Base-by-base conservation (phyloP, 2,113 vertebrate genomes). In the Pogonocichla stellata region DNA sequence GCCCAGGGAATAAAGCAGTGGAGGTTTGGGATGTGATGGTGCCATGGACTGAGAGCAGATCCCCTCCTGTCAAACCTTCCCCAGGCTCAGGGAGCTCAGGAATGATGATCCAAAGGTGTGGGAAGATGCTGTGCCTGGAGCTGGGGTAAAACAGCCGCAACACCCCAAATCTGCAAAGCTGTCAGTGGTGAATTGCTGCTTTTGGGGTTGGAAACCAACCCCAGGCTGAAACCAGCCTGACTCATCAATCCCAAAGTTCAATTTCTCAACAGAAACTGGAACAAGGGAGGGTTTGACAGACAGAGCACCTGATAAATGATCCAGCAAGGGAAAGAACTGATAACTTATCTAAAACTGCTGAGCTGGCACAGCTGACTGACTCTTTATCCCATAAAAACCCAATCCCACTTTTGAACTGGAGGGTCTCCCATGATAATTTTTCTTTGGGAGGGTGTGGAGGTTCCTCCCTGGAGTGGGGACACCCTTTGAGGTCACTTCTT, bases 101-200 rank as follows among this genome's bases (percentile, higher is more conserved):
- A 74, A 29, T 22, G 58, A 29, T 1, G 5, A 61, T 29, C 25
- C 34, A 24, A 38, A 61, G 64, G 15, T 16, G 12, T 28, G 73
- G 60, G 43, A 28, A n/a, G n/a, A 5, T 24, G 29, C 51, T 85
- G 4, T 24, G 29, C 60, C 29, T 28, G 60, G 6, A 19, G 2
- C 0, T 7, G 42, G n/a, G 19, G 2, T 50, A 20, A 42, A 75
- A 66, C 43, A 57, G 6, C 13, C 10, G 42, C 43, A 20, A 7
- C 15, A 15, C 1, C 24, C 60, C 8, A 16, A 3, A 19, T 66
- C 10, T 34, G 4, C 60, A 31, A 9, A 50, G 42, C 16, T 50
- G 8, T 7, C 19, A 2, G 34, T 3, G 20, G 20, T 17, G 15
- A 28, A 5, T 1, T 0, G 34, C 31, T 42, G 28, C 6, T 45